These are phyloP conservation scores for Amyelois transitella DNA, from an alignment of 1,140 invertebrate genomes.

Conservation along the genomic window DNA sequence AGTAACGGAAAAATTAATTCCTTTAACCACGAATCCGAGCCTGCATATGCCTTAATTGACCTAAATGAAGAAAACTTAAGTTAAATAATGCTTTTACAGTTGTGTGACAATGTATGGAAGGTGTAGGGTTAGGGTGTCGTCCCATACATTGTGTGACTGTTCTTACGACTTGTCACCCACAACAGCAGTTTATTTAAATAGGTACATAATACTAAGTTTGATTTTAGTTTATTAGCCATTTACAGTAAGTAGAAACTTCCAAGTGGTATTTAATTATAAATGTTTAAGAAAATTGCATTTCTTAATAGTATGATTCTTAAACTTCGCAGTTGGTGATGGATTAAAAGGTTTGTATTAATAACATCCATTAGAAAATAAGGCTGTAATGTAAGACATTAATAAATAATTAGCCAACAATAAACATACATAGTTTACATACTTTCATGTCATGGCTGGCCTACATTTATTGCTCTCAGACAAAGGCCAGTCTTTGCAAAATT, in stretches of 20 bases:
- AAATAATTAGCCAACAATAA: no score
- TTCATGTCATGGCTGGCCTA: not conserved
- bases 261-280: conserved; percentile 10
- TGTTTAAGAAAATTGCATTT: not conserved
- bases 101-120: conserved; percentile 37
- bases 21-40: no score
- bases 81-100: conserved; percentile 6
- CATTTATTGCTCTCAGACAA: not conserved
- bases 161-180: conserved; percentile 11
- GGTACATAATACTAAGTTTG: conserved; percentile 20
- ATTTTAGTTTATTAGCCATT: conserved; percentile 8
- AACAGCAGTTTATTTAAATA: conserved; percentile 10
- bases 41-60: not conserved
- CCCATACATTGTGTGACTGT: conserved; percentile 27
- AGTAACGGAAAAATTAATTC: no score
- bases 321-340: not conserved
- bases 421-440: no score
- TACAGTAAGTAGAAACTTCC: conserved; percentile 12
- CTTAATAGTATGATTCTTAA: not conserved
- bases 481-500: not conserved
- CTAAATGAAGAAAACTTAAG: not conserved
- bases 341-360: not conserved
- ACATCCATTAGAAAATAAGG: not conserved
- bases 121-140: conserved; percentile 17
- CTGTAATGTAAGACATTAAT: no score